phyloP scores from a whole-genome alignment of 2,888 invertebrate species.

The Trachelus iudaicus region DNA sequence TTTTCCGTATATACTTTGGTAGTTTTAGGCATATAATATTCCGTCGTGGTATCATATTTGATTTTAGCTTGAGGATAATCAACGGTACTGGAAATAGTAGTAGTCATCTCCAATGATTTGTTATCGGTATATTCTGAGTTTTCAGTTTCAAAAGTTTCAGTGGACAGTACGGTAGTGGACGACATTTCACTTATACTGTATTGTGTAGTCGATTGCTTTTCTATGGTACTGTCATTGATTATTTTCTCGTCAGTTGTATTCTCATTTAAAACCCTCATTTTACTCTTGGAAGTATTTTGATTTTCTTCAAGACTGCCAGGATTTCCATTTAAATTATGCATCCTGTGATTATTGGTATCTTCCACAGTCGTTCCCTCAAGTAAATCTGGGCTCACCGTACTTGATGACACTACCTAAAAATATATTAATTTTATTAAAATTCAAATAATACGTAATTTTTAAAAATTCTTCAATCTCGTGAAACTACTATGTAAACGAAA shows the following conservation, averaged over 20 bases:
- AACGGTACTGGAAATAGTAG: background rate
- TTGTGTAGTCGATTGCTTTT: background rate
- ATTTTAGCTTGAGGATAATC: background rate
- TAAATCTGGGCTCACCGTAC: background rate
- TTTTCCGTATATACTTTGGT: background rate
- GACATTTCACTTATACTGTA: background rate
- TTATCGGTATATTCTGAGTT: background rate
- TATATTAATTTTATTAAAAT: background rate
- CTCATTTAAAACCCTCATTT: conserved; percentile 4
- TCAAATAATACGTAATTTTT: background rate
- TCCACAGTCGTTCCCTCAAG: too few species aligned
- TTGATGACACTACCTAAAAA: background rate
- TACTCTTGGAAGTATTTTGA: conserved; percentile 14
- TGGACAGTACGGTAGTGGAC: background rate
- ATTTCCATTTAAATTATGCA: background rate
- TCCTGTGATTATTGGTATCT: background rate
- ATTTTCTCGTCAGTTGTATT: background rate
- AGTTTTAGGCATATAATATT: background rate
- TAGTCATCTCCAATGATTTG: background rate
- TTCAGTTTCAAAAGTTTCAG: background rate
- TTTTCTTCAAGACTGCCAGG: background rate
- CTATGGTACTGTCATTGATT: background rate
- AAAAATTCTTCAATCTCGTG: background rate
- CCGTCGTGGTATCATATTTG: background rate
- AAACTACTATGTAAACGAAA: background rate